Evolutionary conservation across 2,888 invertebrate genomes (phyloP), one percentile per base, ranked within the genome.

Genomic region (Coecobrya sp.): DNA sequence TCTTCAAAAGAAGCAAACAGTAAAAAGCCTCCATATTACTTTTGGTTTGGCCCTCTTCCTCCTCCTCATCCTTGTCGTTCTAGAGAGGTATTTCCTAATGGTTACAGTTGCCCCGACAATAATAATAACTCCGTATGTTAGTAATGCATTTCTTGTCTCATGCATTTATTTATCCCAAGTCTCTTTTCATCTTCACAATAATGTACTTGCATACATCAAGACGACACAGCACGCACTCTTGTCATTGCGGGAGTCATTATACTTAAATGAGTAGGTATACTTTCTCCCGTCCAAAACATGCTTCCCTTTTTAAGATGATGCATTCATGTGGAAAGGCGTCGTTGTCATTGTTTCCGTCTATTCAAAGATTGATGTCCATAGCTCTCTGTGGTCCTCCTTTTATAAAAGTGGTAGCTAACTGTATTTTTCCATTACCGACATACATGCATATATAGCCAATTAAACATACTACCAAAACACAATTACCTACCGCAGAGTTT

Each of bases 11-110:
- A 22, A 49, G 25, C 49, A 52, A 55, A 79, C 4, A 49, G 25
- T 19, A 52, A 55, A 79, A 79, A 73, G 73, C 73, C 25, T 52
- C 10, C 42, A 10, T 79, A 52, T 52, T 52, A 52, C 79, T 79
- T 49, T 79, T n/a, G 52, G 22, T 52, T 79, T 79, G 25, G 52
- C 42, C 36, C 42, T 36, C 73, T 73, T 1, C 8, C 42, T 73
- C 16, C 16, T 76, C 79, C 79, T 79, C 25, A 10, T 49, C 49
- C n/a, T n/a, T n/a, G 7, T 55, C 52, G 8, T 42, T 70, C 19
- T 70, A 36, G 49, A 49, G 52, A 49, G 52, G 79, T 25, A 55
- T 79, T 79, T 79, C 52, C 49, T 79, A 2, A 52, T n/a, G 42
- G 19, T 70, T 65, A 65, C 65, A 25, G 22, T 55, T 55, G 7